phyloP scores from a whole-genome alignment of 2,113 vertebrate genomes.

The Microcebus murinus region DNA sequence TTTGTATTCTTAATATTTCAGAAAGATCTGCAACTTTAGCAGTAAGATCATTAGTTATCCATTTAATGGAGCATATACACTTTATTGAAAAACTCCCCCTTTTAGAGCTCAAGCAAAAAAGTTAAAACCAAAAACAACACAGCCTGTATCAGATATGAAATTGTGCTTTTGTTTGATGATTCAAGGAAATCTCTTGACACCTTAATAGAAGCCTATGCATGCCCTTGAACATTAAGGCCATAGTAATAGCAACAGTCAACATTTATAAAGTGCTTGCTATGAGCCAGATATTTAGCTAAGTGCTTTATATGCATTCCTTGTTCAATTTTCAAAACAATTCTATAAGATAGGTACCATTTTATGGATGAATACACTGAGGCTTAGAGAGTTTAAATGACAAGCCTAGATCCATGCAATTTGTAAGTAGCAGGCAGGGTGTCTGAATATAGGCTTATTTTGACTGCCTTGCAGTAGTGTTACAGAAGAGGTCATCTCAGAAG shows the following conservation, averaged over 20 bases:
- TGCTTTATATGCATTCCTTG: neutral
- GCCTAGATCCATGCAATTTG: neutral
- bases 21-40: neutral
- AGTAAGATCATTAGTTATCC: neutral
- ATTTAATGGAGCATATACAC: neutral
- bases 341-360: neutral
- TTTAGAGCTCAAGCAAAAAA: neutral
- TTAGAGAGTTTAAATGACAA: neutral
- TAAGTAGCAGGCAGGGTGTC: neutral
- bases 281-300: neutral
- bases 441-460: neutral
- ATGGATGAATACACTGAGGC: neutral
- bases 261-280: neutral
- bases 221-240: neutral
- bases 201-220: neutral
- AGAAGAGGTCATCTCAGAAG: neutral
- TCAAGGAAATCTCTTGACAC: neutral
- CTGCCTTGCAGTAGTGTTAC: neutral
- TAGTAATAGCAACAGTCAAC: neutral
- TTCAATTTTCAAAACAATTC: neutral
- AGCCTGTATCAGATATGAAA: conserved; percentile 9
- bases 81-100: neutral
- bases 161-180: neutral
- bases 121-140: neutral
- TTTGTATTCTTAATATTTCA: conserved; percentile 15